phyloP scores from a whole-genome alignment of 2,888 invertebrate genomes.

The Vesta saturnalis region DNA sequence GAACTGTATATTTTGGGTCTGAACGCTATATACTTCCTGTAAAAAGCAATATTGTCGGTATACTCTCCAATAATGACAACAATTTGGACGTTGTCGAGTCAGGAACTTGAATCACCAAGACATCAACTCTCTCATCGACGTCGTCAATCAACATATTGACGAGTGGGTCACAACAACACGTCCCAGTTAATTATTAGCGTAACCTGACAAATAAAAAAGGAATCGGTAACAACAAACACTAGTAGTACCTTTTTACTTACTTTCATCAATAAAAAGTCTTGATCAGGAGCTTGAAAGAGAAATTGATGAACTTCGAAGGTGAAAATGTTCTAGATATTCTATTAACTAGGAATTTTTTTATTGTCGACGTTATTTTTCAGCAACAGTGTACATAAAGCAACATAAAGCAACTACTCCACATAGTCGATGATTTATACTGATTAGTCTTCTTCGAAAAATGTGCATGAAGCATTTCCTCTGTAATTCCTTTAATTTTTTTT shows the following conservation, averaged over 20 bases:
- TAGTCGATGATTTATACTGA: not conserved
- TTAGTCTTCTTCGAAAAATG: too few species aligned
- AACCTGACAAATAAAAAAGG: not conserved
- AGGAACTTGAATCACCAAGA: not conserved
- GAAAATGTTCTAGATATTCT: not conserved
- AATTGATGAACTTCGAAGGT: not conserved
- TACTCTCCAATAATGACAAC: not conserved
- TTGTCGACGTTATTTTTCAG: not conserved
- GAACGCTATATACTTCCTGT: too few species aligned
- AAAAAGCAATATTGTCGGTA: too few species aligned
- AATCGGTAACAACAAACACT: not conserved
- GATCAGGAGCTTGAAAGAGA: too few species aligned
- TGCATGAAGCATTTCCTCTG: too few species aligned
- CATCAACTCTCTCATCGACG: not conserved
- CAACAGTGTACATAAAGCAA: too few species aligned
- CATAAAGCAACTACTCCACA: not conserved
- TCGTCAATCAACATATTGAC: not conserved
- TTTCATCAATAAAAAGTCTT: not conserved
- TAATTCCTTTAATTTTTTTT: too few species aligned
- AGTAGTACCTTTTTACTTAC: not conserved
- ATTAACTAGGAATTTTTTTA: not conserved
- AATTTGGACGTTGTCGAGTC: not conserved
- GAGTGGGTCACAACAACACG: not conserved
- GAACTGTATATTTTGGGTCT: not conserved
- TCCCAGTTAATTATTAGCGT: not conserved